Conservation (phyloP, 2,113 vertebrate genomes). For the Pitta sordida region DNA sequence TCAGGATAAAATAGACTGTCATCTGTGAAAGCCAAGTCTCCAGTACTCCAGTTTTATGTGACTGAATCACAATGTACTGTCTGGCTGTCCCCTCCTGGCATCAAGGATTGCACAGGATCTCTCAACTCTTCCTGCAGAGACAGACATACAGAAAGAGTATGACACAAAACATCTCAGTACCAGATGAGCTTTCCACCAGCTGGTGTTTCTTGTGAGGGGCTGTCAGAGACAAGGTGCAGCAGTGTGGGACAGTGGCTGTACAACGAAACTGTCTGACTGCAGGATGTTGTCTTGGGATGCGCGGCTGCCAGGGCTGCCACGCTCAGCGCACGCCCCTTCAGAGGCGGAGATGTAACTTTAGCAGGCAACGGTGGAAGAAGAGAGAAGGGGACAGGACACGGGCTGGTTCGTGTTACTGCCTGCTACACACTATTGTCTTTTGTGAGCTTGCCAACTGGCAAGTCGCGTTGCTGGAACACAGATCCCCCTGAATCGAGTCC, state of each 20-base stretch:
- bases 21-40: not conserved
- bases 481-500: not conserved
- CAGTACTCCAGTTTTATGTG: not conserved
- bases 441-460: not conserved
- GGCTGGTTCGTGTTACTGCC: not conserved
- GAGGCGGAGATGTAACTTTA: not conserved
- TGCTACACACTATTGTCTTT: not conserved
- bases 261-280: not conserved
- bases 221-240: not conserved
- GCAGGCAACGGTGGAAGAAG: not conserved
- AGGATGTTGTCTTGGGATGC: not conserved
- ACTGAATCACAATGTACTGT: not conserved
- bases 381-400: not conserved
- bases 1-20: not conserved
- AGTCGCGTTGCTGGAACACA: not conserved
- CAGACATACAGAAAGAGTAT: not conserved
- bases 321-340: accelerated
- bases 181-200: not conserved
- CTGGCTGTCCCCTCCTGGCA: not conserved
- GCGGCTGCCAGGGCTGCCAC: too few species aligned
- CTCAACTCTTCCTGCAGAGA: not conserved
- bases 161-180: not conserved
- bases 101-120: not conserved
- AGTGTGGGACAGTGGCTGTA: accelerated
- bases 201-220: not conserved